Base-by-base conservation (phyloP, 2,797 vertebrate genomes). In the Alectoris magna region DNA sequence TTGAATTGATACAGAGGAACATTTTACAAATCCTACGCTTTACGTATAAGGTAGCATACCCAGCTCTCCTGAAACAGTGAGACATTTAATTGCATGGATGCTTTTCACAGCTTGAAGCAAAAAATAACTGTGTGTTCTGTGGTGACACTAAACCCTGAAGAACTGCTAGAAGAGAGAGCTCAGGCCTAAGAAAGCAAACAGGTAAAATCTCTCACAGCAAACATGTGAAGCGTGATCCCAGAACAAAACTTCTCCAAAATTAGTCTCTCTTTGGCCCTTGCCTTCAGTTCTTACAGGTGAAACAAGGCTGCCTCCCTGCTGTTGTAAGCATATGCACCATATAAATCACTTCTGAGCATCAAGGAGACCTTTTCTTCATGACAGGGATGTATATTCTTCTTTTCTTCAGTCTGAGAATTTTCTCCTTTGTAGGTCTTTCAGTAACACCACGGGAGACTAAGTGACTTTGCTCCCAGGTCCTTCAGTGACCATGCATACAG, bases 371-470 rank as follows among this genome's bases (percentile, higher is more conserved):
- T 94, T 93, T 72, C 76, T 89, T 90, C 79, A 43, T 89, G 92
- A 93, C 94, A 95, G 84, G 78, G 63, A 89, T 76, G 95, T 95
- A 91, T 73, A 93, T 96, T 75, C 87, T 91, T 90, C 91, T 95
- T 91, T 96, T 93, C 93, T 94, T 96, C 92, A 87, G 69, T 82
- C 78, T 55, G 87, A 94, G 87, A 77, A 87, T 80, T 93, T 89
- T 94, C 95, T 80, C 85, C 89, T 96, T 94, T 95, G 94, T 96
- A 93, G 92, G 87, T 92, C 89, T 48, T n/a, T 95, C 66, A 12
- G 87, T 91, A 93, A 87, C 92, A 83, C 94, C 11, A 3, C 91
- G 66, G 95, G 95, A 93, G 75, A 87, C 91, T 94, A 95, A 96
- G 95, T 95, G 91, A 92, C 96, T 93, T 93, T 94, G 53, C 75